Evolutionary conservation across 2,797 vertebrate species (phyloP).

Genomic region (Microhierax caerulescens): DNA sequence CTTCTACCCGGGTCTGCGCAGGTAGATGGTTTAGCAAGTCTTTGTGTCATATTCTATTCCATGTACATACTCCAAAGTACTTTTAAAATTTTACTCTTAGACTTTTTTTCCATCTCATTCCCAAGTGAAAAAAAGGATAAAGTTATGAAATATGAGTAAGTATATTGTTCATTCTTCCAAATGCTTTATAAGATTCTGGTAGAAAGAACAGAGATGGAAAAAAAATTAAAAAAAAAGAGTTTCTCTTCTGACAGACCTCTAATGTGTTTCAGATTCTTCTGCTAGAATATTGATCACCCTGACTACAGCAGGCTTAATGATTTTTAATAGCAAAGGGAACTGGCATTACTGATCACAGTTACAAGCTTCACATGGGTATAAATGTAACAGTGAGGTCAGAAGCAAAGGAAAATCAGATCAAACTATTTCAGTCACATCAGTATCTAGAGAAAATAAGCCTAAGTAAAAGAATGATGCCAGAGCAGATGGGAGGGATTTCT

Average conservation of each 20-base stretch:
- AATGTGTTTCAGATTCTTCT: background rate
- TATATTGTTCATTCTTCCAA: background rate
- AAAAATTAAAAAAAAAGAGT: fast-evolving
- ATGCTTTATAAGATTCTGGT: background rate
- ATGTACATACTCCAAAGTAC: background rate
- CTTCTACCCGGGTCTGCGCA: background rate
- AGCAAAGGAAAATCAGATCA: background rate
- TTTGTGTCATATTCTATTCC: background rate
- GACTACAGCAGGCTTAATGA: background rate
- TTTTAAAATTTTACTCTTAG: background rate
- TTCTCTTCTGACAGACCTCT: background rate
- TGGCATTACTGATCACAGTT: background rate
- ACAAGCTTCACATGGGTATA: background rate
- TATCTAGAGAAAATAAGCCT: background rate
- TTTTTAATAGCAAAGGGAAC: background rate
- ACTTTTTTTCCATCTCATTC: background rate
- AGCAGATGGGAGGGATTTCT: background rate
- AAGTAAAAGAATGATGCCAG: background rate
- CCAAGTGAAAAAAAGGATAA: background rate
- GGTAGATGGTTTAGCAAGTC: background rate
- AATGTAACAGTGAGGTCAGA: background rate
- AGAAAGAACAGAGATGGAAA: background rate
- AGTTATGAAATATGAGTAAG: background rate
- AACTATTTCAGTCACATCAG: background rate
- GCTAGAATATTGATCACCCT: background rate